Evolutionary conservation across 2,797 vertebrate genomes (phyloP).

Genomic region (Denticeps clupeoides): DNA sequence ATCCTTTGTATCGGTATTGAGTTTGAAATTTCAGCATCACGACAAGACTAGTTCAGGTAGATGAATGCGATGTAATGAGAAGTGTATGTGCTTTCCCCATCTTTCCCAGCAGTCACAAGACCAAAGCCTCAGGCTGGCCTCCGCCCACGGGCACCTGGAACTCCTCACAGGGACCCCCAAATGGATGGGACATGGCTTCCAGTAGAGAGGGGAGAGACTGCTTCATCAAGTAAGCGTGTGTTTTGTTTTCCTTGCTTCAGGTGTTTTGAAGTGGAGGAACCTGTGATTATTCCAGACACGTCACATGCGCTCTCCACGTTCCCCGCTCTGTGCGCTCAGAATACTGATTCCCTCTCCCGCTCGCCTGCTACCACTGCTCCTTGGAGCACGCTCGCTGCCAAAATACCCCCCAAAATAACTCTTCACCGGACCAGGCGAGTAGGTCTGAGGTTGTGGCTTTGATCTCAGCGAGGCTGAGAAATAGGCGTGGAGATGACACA

Average conservation of each 20-base stretch:
- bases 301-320: conserved; percentile 38
- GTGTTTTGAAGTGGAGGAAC: conserved; percentile 34
- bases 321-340: conserved; percentile 57
- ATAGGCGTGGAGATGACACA: not conserved
- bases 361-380: not conserved
- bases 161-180: conserved; percentile 77
- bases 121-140: conserved; percentile 85
- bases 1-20: too few relatives aligned
- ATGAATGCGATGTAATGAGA: too few relatives aligned
- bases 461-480: conserved; percentile 1
- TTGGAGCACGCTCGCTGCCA: conserved; percentile 1
- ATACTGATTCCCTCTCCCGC: conserved; percentile 47
- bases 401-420: not conserved
- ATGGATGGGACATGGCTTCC: conserved; percentile 94
- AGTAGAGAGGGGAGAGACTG: conserved; percentile 90
- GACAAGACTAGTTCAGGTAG: too few relatives aligned
- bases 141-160: conserved; percentile 83
- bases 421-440: not conserved
- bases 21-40: too few relatives aligned
- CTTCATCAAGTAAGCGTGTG: conserved; percentile 79
- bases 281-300: conserved; percentile 57
- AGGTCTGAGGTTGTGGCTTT: not conserved
- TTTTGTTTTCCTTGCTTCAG: conserved; percentile 47
- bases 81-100: conserved; percentile 1
- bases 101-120: conserved; percentile 72